Base-by-base conservation (phyloP, 2,113 vertebrate genomes). In the Chlorodrepanis virens region DNA sequence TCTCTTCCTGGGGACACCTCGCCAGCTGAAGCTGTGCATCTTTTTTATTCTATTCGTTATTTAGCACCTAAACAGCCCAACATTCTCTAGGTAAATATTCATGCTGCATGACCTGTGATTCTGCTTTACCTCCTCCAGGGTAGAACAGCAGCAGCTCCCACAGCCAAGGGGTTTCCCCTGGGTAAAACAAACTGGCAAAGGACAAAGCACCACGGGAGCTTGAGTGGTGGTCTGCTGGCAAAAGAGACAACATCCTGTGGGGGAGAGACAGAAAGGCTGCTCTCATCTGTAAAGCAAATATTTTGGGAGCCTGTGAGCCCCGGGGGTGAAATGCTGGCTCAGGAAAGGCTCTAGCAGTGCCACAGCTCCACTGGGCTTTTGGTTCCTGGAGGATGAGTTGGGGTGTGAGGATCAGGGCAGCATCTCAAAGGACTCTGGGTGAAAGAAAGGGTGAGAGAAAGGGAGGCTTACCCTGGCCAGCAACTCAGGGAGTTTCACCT, bases 11-110 rank as follows among this genome's bases (percentile, higher is more conserved):
- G 54, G 64, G 78, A 96, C 67, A 90, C 50, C 71, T 93, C 76
- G 14, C 11, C 33, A 60, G 56, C 60, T 76, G 80, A 92, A 78
- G 81, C 49, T 42, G 40, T 90, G 52, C 44, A 28, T 29, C 91
- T 92, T 81, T 67, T 88, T 94, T 84, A 75, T 85, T 5, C 56
- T 24, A 68, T 52, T 89, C 49, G 87, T 94, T 94, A 93, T 94
- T 95, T 93, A 95, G 52, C 69, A 92, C 76, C 56, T 89, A 75
- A 96, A 53, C 37, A 81, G 40, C 72, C 57, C 40, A 67, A 63
- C 29, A 4, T 81, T 90, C 68, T 81, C 72, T 39, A 71, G 65
- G 57, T 83, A 96, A 83, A 78, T 8, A 6, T 21, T 83, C 37
- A n/a, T 0, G 18, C 78, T 45, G 7, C 54, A 5, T 23, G 68